phyloP scores from a whole-genome alignment of 2,113 vertebrate genomes.

The Proterorhinus semilunaris region DNA sequence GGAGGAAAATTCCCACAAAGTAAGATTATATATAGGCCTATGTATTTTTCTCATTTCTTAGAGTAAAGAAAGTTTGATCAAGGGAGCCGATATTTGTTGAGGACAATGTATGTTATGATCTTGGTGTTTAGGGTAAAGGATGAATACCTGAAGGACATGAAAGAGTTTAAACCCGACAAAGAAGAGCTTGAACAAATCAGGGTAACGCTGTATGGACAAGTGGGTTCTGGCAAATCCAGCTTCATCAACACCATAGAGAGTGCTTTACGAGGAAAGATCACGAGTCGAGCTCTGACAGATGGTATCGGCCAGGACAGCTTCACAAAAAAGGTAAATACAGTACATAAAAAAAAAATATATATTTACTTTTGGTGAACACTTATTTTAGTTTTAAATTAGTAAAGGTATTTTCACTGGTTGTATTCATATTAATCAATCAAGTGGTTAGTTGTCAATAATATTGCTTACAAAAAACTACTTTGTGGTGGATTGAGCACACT shows the following conservation, averaged over 20 bases:
- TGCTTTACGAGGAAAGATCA: neutral
- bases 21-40: neutral
- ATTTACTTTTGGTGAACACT: too few species aligned
- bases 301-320: neutral
- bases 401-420: too few species aligned
- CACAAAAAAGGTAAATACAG: neutral
- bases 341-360: too few species aligned
- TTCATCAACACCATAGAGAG: neutral
- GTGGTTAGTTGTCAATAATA: too few species aligned
- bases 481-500: too few species aligned
- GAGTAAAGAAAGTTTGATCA: too few species aligned
- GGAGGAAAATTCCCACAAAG: neutral
- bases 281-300: neutral
- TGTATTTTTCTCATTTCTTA: too few species aligned
- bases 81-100: too few species aligned
- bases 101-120: neutral
- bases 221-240: slow-evolving; percentile 1
- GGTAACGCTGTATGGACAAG: neutral
- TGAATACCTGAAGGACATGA: neutral
- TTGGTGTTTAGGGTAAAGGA: neutral
- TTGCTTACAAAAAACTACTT: too few species aligned
- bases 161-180: neutral
- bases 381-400: too few species aligned
- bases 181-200: neutral
- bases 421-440: too few species aligned